Evolutionary conservation across 2,888 invertebrate genomes (phyloP).

Genomic region (Stenchaetothrips biformis): DNA sequence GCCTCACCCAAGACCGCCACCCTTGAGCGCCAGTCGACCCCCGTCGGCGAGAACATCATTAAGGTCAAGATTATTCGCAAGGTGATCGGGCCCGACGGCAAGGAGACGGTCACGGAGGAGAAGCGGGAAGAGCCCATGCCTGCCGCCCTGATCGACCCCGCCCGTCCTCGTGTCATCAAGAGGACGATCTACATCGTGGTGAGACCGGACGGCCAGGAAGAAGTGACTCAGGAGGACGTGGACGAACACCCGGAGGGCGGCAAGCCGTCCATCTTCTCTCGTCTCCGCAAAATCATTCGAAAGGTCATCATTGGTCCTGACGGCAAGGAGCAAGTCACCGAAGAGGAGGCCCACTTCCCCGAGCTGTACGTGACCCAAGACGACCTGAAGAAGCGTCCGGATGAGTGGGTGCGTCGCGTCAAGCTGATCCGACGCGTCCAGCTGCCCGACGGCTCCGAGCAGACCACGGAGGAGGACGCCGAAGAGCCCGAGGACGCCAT

Average conservation of each 20-base stretch:
- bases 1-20: background rate
- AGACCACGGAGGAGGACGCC: conserved; percentile 8
- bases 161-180: background rate
- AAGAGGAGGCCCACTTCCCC: conserved; percentile 17
- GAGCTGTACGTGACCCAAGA: conserved; percentile 17
- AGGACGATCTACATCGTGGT: background rate
- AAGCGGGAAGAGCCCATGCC: conserved; percentile 13
- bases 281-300: background rate
- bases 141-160: background rate
- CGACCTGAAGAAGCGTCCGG: background rate
- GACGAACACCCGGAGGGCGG: conserved; percentile 2
- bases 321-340: conserved; percentile 7
- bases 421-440: background rate
- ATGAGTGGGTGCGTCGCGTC: background rate
- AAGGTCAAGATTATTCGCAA: conserved; percentile 5
- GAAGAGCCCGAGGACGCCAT: conserved; percentile 7
- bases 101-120: conserved; percentile 13
- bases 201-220: background rate
- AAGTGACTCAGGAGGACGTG: conserved; percentile 4
- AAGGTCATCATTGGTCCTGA: conserved; percentile 10
- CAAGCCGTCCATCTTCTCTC: conserved; percentile 9
- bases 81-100: background rate
- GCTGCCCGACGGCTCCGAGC: conserved; percentile 9
- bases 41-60: conserved; percentile 8
- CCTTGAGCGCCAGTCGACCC: background rate